Conservation (phyloP, 2,797 vertebrate species). For the Sarcophilus harrisii region DNA sequence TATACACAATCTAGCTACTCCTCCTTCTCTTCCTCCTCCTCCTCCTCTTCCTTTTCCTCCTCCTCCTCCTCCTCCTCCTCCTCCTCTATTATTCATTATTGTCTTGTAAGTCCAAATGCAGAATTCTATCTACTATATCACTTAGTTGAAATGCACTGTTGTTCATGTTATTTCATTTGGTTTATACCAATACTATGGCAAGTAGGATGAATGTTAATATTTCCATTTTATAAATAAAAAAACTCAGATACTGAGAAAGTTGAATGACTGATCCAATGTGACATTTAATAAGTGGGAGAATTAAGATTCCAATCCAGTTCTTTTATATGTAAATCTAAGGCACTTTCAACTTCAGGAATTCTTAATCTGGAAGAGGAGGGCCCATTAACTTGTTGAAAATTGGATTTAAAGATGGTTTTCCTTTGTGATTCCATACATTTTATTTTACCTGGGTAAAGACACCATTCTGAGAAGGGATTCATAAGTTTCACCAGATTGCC, state of each 20-base stretch:
- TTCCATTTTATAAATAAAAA: not conserved
- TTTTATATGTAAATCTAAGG: not conserved
- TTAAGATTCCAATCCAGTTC: not conserved
- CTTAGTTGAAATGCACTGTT: not conserved
- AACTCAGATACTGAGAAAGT: not conserved
- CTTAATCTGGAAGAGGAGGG: not conserved
- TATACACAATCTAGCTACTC: not conserved
- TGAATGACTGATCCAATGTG: not conserved
- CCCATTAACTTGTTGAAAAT: not conserved
- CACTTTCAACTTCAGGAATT: not conserved
- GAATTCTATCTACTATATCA: not conserved
- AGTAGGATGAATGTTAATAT: not conserved
- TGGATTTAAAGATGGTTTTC: not conserved
- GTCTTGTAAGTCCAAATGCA: not conserved
- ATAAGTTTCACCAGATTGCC: not conserved
- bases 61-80: not conserved
- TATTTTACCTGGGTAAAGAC: not conserved
- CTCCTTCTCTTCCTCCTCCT: no score
- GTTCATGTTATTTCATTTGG: not conserved
- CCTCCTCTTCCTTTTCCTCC: no score
- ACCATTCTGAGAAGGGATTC: not conserved
- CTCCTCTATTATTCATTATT: no score
- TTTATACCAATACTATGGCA: not conserved
- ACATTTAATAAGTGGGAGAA: not conserved
- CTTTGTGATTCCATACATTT: not conserved